Evolutionary conservation across 2,797 vertebrate species (phyloP), one percentile per base, ranked within the genome.

Genomic region (Chelonia mydas): DNA sequence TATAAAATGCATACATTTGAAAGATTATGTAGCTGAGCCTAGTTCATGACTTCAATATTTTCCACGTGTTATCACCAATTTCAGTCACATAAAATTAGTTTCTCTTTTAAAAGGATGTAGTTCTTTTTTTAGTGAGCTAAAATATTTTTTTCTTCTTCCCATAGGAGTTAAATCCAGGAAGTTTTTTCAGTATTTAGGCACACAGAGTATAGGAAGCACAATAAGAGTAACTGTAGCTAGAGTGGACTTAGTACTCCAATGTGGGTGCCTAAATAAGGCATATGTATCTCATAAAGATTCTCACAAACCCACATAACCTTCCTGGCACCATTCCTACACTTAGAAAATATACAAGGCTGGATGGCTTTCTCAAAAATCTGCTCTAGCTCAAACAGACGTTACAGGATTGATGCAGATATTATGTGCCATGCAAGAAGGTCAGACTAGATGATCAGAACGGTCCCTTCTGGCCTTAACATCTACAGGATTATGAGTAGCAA

Each of bases 11-110:
- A 87, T 93, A 8, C 33, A 81, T 90, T 57, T 87, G 55, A 96
- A 53, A 37, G 79, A 50, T 74, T 84, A 79, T 47, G 47, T 96
- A 96, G 5, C 33, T 88, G 72, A 90, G 31, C 11, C 23, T 79
- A 28, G 93, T 97, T 96, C 90, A 93, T 88, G 41, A 85, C 81
- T 93, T 96, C 45, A 93, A 92, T 96, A 93, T 93, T 97, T 97
- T 96, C 92, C 83, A 85, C 28, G 79, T 4, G 5, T 92, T 95
- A 93, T 95, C 91, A 94, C 59, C 33, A 93, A 90, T 84, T 93
- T 94, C 2, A 11, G 84, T 17, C 68, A 86, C 59, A 83, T 89
- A 90, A 95, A 93, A 93, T 86, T 41, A 79, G 47, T 49, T 8
- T 79, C 90, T 86, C 54, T 88, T 96, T 96, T 92, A 76, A 92